Evolutionary conservation across 2,888 invertebrate genomes (phyloP), one percentile per base, ranked within the genome.

Genomic region (Acanthosepion esculentum): DNA sequence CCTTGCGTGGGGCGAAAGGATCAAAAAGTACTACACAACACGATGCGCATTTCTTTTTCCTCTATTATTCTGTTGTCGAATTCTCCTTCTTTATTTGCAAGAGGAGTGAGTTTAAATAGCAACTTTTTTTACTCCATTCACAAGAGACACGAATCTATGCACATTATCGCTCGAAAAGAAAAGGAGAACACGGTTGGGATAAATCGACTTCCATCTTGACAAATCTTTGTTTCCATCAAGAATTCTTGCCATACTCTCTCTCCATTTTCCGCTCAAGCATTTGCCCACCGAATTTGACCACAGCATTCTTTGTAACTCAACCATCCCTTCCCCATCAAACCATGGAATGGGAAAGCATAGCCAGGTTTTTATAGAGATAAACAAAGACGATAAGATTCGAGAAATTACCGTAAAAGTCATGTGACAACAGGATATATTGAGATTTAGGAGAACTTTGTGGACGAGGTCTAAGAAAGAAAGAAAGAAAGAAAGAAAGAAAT

Each of bases 311-410:
- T 0, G 78, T 78, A 10, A 10, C 20, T 15, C 55, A 18, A 59
- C 20, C 6, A 1, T 20, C 5, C 55, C 55, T 20, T 0, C 7
- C n/a, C n/a, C 18, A n/a, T 5, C n/a, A n/a, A 12, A n/a, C 15
- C n/a, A 18, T 78, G n/a, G 78, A n/a, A 78, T 33, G n/a, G n/a
- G 78, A 78, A 10, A 10, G 12, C n/a, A 78, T 33, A n/a, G 78
- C 33, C 78, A 78, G n/a, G 78, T n/a, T 78, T 78, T 78, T 78
- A 78, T 78, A 33, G 78, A 78, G 78, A 78, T 78, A n/a, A n/a
- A 78, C 78, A 78, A 78, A n/a, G 33, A 12, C n/a, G 78, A 78
- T 78, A 78, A n/a, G 78, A 5, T n/a, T n/a, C 78, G n/a, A 12
- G n/a, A 33, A 78, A 15, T n/a, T n/a, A 78, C n/a, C 78, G n/a